Evolutionary conservation across 2,888 invertebrate species (phyloP).

Genomic region (Blastobasis adustella): DNA sequence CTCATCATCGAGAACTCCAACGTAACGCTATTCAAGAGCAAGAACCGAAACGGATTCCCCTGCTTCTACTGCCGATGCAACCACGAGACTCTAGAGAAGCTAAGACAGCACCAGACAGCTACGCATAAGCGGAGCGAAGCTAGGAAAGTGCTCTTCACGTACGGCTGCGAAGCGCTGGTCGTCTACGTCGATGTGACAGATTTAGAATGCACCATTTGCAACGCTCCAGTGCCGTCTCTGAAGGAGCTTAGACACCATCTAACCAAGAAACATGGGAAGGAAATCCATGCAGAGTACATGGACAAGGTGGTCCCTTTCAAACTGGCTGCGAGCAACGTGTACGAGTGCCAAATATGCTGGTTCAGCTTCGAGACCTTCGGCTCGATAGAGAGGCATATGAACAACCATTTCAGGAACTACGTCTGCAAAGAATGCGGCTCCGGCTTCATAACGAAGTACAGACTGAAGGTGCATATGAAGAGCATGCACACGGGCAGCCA

Average conservation of each 20-base stretch:
- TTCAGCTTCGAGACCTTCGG: constrained; percentile 57
- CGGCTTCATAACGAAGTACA: constrained; percentile 49
- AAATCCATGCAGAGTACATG: constrained; percentile 14
- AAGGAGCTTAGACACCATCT: constrained; percentile 26
- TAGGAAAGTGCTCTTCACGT: constrained; percentile 18
- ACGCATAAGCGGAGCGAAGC: background rate
- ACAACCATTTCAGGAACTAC: constrained; percentile 53
- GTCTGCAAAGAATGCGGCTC: constrained; percentile 54
- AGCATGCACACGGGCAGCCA: constrained; percentile 39
- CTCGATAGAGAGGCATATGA: constrained; percentile 58
- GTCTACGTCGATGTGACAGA: constrained; percentile 32
- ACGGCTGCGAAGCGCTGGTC: constrained; percentile 23
- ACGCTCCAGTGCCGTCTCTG: constrained; percentile 14
- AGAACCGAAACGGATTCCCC: constrained; percentile 26
- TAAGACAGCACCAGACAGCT: constrained; percentile 17
- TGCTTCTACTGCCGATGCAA: constrained; percentile 30
- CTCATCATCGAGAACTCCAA: constrained; percentile 28
- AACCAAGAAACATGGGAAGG: constrained; percentile 19
- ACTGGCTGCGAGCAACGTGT: background rate
- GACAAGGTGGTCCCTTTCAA: background rate
- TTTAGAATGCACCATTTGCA: constrained; percentile 28
- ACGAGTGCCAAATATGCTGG: constrained; percentile 47
- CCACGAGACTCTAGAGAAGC: constrained; percentile 18
- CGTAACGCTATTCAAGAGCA: constrained; percentile 30
- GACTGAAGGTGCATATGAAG: constrained; percentile 45